phyloP scores from a whole-genome alignment of 2,113 vertebrate species.

The Neolamprologus longior region DNA sequence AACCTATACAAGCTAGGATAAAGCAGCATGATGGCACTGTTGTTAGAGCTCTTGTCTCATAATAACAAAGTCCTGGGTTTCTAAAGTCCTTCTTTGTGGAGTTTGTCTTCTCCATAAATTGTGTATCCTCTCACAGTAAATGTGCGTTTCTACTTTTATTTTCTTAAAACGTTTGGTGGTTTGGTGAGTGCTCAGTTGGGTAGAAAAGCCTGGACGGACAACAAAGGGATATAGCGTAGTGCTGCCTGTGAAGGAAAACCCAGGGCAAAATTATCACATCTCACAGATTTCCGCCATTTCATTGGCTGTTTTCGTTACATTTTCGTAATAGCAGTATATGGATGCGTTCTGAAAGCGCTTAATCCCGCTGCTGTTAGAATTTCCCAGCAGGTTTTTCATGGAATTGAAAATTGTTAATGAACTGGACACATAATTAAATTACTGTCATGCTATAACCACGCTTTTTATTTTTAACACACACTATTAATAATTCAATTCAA shows the following conservation, averaged over 20 bases:
- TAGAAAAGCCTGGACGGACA: not conserved
- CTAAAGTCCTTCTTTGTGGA: not conserved
- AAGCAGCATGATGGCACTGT: not conserved
- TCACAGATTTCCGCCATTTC: not conserved
- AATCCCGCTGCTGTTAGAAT: not conserved
- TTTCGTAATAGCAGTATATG: not conserved
- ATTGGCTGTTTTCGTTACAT: not conserved
- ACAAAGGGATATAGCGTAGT: not conserved
- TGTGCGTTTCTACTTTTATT: not conserved
- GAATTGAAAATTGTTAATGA: not conserved
- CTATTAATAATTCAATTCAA: not conserved
- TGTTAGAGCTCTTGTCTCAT: not conserved
- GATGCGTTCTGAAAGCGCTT: not conserved
- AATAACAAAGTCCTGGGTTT: not conserved
- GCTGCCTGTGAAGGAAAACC: not conserved
- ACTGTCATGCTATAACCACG: not conserved
- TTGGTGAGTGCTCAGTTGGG: not conserved
- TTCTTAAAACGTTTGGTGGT: not conserved
- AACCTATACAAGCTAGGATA: not conserved
- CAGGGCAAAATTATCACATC: accelerated
- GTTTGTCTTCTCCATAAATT: not conserved
- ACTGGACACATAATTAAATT: not conserved
- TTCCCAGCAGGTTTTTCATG: not conserved
- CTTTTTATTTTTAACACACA: not conserved
- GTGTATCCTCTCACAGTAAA: not conserved